Evolutionary conservation across 2,888 invertebrate species (phyloP), one percentile per base, ranked within the genome.

Genomic region (Acronicta aceris): DNA sequence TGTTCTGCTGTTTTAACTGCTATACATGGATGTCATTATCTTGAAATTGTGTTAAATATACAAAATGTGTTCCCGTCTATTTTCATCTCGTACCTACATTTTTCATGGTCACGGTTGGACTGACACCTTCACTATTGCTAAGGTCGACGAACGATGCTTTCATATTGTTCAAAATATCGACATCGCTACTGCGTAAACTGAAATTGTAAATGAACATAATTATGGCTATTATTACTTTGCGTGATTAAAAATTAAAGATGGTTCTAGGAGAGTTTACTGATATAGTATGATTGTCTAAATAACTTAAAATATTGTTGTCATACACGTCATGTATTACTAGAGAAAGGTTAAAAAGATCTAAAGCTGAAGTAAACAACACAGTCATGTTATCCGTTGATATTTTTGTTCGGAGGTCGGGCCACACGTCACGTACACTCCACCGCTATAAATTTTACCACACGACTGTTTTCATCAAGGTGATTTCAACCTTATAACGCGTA

Each of bases 301-400:
- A 30, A 17, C 50, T 50, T 33, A 13, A 38, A 46, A 45, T 40
- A 13, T 17, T 30, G 25, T 36, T 48, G 43, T 48, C 53, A 48
- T 33, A 53, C 30, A 51, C 41, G 43, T 51, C 53, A 48, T 38
- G 50, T 25, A 51, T 65, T 30, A 56, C 49, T 38, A 52, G 50
- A 60, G 61, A 71, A 60, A 71, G 69, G 65, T 61, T 72, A 60
- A 57, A 69, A 55, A 68, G 56, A 75, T 72, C 56, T 68, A 40
- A 65, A 61, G 41, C 49, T 50, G 55, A 65, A 76, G 62, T 68
- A 72, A 76, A 76, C 76, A 76, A 72, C 78, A 78, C 56, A n/a
- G n/a, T n/a, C n/a, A 58, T 71, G 72, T 75, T 71, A 61, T 68
- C 53, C 46, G 50, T 40, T 55, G 63, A 64, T 78, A 75, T 75